Evolutionary conservation across 1,140 invertebrate genomes (phyloP), one percentile per base, ranked within the genome.

Genomic region (Frieseomelitta varia): DNA sequence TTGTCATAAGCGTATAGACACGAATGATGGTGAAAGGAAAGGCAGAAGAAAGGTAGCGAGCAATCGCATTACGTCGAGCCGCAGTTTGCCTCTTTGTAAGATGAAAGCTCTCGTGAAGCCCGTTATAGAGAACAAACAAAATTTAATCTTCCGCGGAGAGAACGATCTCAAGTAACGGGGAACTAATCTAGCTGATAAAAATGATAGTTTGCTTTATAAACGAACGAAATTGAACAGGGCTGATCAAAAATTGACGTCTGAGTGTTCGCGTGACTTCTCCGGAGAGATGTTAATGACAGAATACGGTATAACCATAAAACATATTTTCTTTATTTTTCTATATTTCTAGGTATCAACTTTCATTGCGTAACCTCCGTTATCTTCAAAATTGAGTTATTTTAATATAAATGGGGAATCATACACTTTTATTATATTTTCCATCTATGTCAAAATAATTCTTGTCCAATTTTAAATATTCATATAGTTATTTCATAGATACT

Each of bases 71-170:
- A 72, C 14, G 68, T 47, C 19, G 39, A 14, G 12, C 6, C 68
- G 51, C 15, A 15, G 69, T 72, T 53, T 51, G n/a, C n/a, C 69
- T 27, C 69, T 51, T 72, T 51, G 47, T 10, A 14, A 27, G 24
- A n/a, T 27, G 47, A 53, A 72, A 72, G 69, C 69, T 51, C 1
- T 51, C 51, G 6, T 10, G 34, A 72, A 51, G 24, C 14, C n/a
- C 47, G 69, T n/a, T 14, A 34, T 47, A 24, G 24, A 47, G 68
- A 51, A 72, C 69, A 72, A 72, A 72, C 69, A 72, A 72, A 51
- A 72, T 72, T 72, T 72, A 51, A 72, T 53, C 51, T 72, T 27
- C n/a, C n/a, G 15, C 3, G 2, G n/a, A 51, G 47, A 27, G 15
- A 69, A 69, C 14, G 68, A 53, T 72, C 47, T 27, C 39, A 11